phyloP scores from a whole-genome alignment of 2,888 invertebrate species.

The Papilio protenor region DNA sequence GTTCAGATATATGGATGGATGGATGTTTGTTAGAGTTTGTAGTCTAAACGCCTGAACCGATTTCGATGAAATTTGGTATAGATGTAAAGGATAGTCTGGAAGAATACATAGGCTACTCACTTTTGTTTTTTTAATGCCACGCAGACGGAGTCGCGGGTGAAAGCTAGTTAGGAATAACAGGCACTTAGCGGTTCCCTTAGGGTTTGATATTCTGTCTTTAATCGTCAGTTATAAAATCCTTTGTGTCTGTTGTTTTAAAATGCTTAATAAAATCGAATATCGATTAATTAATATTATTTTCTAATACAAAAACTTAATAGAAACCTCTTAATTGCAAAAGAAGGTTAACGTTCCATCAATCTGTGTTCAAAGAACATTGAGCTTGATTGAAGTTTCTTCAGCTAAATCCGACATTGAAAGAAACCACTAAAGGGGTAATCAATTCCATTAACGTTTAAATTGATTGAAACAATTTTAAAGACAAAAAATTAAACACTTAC shows the following conservation, averaged over 20 bases:
- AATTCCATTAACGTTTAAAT: conserved; percentile 7
- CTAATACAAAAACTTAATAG: conserved; percentile 18
- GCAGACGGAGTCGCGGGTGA: too few species aligned
- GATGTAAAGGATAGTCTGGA: too few species aligned
- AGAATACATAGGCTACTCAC: too few species aligned
- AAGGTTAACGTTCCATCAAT: conserved; percentile 24
- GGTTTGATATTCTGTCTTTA: not conserved
- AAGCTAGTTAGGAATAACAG: too few species aligned
- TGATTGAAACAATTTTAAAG: not conserved
- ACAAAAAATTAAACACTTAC: too few species aligned
- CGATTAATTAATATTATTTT: not conserved
- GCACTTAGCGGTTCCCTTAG: too few species aligned
- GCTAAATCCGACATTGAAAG: not conserved
- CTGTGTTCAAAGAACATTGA: conserved; percentile 8
- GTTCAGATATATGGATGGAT: too few species aligned
- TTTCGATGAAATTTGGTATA: too few species aligned
- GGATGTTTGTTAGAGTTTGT: too few species aligned
- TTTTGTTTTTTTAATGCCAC: too few species aligned
- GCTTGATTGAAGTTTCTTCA: conserved; percentile 27
- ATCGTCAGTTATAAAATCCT: not conserved
- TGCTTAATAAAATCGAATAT: not conserved
- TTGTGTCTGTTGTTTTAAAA: not conserved
- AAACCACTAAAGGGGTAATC: conserved; percentile 15
- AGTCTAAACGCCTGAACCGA: too few species aligned
- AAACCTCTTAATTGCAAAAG: conserved; percentile 14